Conservation (phyloP, 2,797 vertebrate species). For the Taenioides sp. region DNA sequence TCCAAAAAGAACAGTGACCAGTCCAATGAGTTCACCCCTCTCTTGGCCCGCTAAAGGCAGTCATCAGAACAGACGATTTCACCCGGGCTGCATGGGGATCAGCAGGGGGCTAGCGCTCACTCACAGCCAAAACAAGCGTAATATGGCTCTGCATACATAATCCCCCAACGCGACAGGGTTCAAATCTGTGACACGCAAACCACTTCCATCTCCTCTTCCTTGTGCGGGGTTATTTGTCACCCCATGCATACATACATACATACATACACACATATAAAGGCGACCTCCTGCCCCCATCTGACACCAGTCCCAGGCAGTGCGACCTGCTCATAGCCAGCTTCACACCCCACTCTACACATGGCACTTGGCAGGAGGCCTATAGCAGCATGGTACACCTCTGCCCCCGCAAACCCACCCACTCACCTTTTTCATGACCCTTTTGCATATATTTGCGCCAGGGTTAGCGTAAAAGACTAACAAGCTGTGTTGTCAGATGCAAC, state of each 20-base stretch:
- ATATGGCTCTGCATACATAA: slow-evolving; percentile 96
- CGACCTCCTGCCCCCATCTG: slow-evolving; percentile 93
- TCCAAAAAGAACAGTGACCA: slow-evolving; percentile 75
- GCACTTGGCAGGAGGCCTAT: slow-evolving; percentile 83
- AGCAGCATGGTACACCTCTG: slow-evolving; percentile 83
- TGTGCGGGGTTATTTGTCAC: slow-evolving; percentile 64
- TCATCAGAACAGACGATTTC: slow-evolving; percentile 63
- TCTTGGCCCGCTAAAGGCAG: slow-evolving; percentile 67
- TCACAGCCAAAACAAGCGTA: slow-evolving; percentile 85
- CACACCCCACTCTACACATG: slow-evolving; percentile 95
- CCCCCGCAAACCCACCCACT: slow-evolving; percentile 32
- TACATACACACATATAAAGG: slow-evolving; percentile 79
- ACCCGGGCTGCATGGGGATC: slow-evolving; percentile 73
- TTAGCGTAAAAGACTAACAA: slow-evolving; percentile 10
- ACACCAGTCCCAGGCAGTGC: slow-evolving; percentile 58
- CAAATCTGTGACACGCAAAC: slow-evolving; percentile 94
- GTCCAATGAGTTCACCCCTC: slow-evolving; percentile 49
- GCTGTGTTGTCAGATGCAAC: neutral
- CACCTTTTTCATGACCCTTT: slow-evolving; percentile 47
- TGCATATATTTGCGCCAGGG: slow-evolving; percentile 36
- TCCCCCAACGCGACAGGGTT: slow-evolving; percentile 91
- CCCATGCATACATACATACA: slow-evolving; percentile 85
- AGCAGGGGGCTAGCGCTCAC: slow-evolving; percentile 82
- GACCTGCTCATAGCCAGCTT: slow-evolving; percentile 83
- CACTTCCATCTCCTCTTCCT: slow-evolving; percentile 81